Conservation (phyloP, 2,888 invertebrate genomes). For the Tenthredo livida region DNA sequence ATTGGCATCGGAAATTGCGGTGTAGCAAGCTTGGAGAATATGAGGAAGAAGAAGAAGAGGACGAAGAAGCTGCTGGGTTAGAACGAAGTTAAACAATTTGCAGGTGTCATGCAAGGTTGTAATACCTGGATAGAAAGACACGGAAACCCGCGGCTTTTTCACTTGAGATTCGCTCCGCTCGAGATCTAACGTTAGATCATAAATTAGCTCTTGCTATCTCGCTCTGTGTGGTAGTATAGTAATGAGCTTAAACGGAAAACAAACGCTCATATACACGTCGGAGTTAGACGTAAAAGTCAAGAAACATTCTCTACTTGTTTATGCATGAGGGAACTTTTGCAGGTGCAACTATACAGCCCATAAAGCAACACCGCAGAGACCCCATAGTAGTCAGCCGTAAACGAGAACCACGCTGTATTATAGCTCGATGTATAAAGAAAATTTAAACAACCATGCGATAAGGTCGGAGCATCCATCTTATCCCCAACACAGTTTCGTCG, state of each 20-base stretch:
- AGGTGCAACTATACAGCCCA: conserved; percentile 42
- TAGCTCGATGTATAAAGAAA: background rate
- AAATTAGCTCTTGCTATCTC: conserved; percentile 43
- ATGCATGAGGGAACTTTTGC: conserved; percentile 54
- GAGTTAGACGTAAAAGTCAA: conserved; percentile 18
- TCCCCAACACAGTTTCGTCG: background rate
- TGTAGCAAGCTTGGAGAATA: background rate
- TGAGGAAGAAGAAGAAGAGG: background rate
- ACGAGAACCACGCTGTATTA: conserved; percentile 14
- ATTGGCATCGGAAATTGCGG: background rate
- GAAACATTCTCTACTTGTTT: conserved; percentile 55
- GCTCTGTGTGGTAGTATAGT: conserved; percentile 1
- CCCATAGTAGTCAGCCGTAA: conserved; percentile 20
- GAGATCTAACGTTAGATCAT: conserved; percentile 44
- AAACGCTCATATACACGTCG: conserved; percentile 45
- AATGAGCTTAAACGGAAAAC: conserved; percentile 50
- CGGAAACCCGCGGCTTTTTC: conserved; percentile 28
- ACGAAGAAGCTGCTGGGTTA: background rate
- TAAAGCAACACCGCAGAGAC: conserved; percentile 36
- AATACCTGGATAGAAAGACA: conserved; percentile 2
- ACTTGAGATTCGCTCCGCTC: conserved; percentile 21
- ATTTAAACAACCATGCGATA: conserved; percentile 8
- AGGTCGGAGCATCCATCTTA: background rate
- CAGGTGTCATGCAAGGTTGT: conserved; percentile 30
- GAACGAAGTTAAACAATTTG: conserved; percentile 29